Evolutionary conservation across 23 tunicate species (phyloP).

Genomic region (Ciona savignyi): DNA sequence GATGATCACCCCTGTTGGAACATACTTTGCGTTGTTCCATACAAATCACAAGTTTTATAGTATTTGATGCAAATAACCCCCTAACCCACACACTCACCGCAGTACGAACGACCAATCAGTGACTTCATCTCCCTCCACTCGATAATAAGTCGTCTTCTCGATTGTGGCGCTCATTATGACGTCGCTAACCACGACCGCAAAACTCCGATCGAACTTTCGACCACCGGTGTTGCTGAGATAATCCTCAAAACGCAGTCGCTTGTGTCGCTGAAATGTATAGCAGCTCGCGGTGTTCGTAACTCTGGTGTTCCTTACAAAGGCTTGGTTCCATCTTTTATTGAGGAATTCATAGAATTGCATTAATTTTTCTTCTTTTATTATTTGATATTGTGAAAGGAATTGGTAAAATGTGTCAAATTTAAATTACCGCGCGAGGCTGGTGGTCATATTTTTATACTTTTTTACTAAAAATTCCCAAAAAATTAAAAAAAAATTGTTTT

Average conservation of each 20-base stretch:
- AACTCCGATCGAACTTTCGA: constrained; percentile 52
- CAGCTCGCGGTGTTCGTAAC: constrained; percentile 32
- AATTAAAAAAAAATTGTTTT: no score
- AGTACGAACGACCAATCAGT: constrained; percentile 83
- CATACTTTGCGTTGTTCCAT: no score
- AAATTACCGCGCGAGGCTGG: no score
- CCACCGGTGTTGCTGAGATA: constrained; percentile 72
- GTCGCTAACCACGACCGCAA: constrained; percentile 28
- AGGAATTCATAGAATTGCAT: constrained; percentile 63
- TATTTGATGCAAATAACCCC: no score
- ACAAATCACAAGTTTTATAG: no score
- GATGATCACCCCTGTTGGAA: no score
- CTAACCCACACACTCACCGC: no score
- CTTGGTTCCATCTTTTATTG: constrained; percentile 23
- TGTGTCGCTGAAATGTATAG: constrained; percentile 50
- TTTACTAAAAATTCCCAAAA: no score
- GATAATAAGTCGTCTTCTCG: constrained; percentile 35
- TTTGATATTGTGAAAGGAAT: no score
- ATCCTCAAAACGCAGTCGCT: constrained; percentile 43
- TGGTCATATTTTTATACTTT: no score
- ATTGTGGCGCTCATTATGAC: constrained; percentile 76
- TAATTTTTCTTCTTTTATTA: no score
- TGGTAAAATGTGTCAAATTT: no score
- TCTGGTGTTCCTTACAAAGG: constrained; percentile 22
- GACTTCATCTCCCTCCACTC: constrained; percentile 68